Evolutionary conservation across 2,888 invertebrate genomes (phyloP).

Genomic region (Chorisops tibialis): DNA sequence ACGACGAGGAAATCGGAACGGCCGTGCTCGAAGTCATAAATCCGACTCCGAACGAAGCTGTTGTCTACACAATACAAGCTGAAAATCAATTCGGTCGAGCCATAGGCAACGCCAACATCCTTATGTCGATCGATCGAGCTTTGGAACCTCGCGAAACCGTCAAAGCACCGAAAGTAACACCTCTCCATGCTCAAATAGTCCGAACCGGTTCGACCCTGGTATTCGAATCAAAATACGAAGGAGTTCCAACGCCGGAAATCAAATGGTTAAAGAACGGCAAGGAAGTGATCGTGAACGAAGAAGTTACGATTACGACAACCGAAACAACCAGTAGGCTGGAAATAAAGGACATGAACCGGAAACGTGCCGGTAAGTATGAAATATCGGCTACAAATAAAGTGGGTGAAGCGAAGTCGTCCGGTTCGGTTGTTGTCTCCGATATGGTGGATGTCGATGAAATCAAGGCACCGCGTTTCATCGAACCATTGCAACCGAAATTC

Average conservation of each 20-base stretch:
- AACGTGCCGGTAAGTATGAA: slow-evolving; percentile 85
- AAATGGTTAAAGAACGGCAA: slow-evolving; percentile 85
- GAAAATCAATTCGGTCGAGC: slow-evolving; percentile 71
- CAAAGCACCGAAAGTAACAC: slow-evolving; percentile 72
- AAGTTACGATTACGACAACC: slow-evolving; percentile 57
- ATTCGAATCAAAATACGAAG: slow-evolving; percentile 69
- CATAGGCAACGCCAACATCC: slow-evolving; percentile 69
- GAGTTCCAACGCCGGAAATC: slow-evolving; percentile 67
- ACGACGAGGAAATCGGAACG: slow-evolving; percentile 61
- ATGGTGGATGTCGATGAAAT: slow-evolving; percentile 61
- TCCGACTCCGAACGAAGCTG: slow-evolving; percentile 64
- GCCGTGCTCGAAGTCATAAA: slow-evolving; percentile 63
- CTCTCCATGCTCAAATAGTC: slow-evolving; percentile 71
- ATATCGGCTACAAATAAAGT: slow-evolving; percentile 73
- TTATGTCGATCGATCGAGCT: slow-evolving; percentile 54
- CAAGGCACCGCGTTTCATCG: slow-evolving; percentile 69
- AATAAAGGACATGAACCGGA: slow-evolving; percentile 66
- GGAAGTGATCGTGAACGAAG: slow-evolving; percentile 64
- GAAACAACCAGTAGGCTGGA: slow-evolving; percentile 64
- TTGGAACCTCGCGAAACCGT: slow-evolving; percentile 48
- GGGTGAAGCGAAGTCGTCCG: slow-evolving; percentile 75
- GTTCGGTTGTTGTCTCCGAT: slow-evolving; percentile 72
- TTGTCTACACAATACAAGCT: slow-evolving; percentile 67
- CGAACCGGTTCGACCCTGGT: slow-evolving; percentile 66
- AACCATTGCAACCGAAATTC: slow-evolving; percentile 67